A percentile compares a stretch with the other conserved stretches of the same genome.
These are phyloP conservation scores for Sinhomidia bicolor DNA, from an alignment of 2,888 invertebrate genomes.

Conservation along the genomic window DNA sequence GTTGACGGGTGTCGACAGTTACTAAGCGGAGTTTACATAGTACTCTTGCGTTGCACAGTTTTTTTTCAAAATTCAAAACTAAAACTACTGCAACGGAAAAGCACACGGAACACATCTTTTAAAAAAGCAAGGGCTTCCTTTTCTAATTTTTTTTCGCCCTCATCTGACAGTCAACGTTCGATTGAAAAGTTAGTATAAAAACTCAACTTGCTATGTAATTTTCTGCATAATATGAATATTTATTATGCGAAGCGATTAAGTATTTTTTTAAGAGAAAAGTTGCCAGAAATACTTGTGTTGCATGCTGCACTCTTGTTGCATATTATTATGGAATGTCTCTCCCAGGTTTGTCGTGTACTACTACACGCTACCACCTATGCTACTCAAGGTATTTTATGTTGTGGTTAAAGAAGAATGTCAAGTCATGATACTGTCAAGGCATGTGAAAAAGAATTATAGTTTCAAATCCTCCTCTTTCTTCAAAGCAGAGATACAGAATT, in stretches of 20 bases:
- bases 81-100: not conserved
- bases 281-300: not conserved
- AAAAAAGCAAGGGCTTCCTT: slow-evolving; percentile 40
- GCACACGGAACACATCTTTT: not conserved
- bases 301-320: slow-evolving; percentile 2
- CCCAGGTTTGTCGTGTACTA: not conserved
- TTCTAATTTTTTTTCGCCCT: slow-evolving; percentile 10
- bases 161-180: slow-evolving; percentile 1
- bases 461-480: not conserved
- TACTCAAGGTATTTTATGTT: not conserved
- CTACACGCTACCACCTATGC: not conserved
- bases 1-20: slow-evolving; percentile 15
- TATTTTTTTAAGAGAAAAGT: not conserved
- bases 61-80: not conserved
- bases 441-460: not conserved
- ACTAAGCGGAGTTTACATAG: not conserved
- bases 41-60: not conserved
- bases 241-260: too few species aligned
- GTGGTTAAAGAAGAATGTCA: slow-evolving; percentile 37
- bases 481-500: not conserved
- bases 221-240: not conserved
- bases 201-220: not conserved
- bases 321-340: slow-evolving; percentile 1
- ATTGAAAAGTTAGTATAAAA: slow-evolving; percentile 18
- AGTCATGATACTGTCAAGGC: slow-evolving; percentile 32